phyloP scores from a whole-genome alignment of 2,888 invertebrate species.

The Cetonia aurata region DNA sequence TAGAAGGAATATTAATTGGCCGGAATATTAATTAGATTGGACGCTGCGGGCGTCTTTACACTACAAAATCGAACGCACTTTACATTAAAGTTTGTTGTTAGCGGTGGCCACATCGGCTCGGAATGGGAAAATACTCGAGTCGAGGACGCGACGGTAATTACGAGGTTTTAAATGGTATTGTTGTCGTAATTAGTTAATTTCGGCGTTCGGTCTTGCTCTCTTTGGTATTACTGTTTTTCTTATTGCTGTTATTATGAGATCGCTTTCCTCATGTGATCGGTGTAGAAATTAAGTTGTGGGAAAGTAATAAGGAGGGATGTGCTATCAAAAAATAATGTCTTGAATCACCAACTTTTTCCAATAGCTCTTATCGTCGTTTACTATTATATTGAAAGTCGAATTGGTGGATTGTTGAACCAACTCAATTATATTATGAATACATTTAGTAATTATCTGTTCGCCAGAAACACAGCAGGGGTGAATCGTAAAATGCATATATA shows the following conservation, averaged over 20 bases:
- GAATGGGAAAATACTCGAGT: no score
- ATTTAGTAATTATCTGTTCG: no score
- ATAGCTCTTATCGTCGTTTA: no score
- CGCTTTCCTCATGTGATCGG: neutral
- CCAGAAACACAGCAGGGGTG: no score
- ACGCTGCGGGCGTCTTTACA: constrained; percentile 52
- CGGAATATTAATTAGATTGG: constrained; percentile 55
- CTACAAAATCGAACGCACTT: constrained; percentile 37
- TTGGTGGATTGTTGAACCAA: no score
- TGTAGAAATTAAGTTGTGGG: constrained; percentile 23
- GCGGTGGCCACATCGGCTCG: no score
- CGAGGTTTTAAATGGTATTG: constrained; percentile 32
- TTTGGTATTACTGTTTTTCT: neutral
- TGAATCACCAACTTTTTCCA: no score
- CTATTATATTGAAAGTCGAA: no score
- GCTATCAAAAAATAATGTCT: no score
- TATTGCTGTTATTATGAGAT: no score
- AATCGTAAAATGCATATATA: no score
- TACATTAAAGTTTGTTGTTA: constrained; percentile 7
- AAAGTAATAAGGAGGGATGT: neutral
- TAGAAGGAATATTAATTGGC: constrained; percentile 56
- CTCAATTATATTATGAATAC: no score
- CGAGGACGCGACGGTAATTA: constrained; percentile 18
- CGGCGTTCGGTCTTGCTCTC: constrained; percentile 11
- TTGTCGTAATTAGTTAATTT: constrained; percentile 38